Percentiles rank a stretch among this genome's conserved stretches.
Conservation (phyloP, 2,113 vertebrate genomes). For the Sula dactylatra region DNA sequence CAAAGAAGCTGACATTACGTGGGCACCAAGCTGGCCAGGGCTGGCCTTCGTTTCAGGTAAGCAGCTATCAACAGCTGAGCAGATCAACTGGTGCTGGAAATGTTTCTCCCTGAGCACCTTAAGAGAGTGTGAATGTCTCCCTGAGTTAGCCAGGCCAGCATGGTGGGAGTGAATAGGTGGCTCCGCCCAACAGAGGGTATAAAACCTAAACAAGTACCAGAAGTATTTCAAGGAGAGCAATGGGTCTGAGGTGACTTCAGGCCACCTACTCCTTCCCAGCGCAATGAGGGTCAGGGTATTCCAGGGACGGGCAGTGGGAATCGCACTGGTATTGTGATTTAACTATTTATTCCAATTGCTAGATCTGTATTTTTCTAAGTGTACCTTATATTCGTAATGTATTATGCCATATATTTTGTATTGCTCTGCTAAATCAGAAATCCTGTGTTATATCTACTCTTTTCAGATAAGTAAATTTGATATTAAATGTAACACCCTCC, state of each 20-base stretch:
- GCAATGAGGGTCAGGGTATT: accelerated
- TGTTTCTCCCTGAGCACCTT: not conserved
- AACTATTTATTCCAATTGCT: not conserved
- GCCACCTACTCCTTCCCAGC: accelerated
- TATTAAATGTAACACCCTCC: not conserved
- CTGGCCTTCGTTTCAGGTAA: not conserved
- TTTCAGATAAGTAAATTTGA: not conserved
- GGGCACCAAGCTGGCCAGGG: accelerated
- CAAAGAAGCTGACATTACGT: not conserved
- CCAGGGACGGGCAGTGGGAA: too few relatives aligned
- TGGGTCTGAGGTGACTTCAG: not conserved
- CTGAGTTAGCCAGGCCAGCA: not conserved
- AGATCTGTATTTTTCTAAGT: not conserved
- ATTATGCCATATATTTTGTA: not conserved
- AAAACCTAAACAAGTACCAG: not conserved
- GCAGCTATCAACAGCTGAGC: not conserved
- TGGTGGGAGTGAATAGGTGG: not conserved
- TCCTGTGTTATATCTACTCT: not conserved
- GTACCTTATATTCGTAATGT: not conserved
- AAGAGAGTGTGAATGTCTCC: too few relatives aligned
- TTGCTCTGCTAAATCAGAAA: not conserved
- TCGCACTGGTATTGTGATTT: not conserved
- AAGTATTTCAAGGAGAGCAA: not conserved
- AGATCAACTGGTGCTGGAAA: accelerated
- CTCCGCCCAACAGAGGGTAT: not conserved